Evolutionary conservation across 2,888 invertebrate species (phyloP), one percentile per base, ranked within the genome.

Genomic region (Myathropa florea): DNA sequence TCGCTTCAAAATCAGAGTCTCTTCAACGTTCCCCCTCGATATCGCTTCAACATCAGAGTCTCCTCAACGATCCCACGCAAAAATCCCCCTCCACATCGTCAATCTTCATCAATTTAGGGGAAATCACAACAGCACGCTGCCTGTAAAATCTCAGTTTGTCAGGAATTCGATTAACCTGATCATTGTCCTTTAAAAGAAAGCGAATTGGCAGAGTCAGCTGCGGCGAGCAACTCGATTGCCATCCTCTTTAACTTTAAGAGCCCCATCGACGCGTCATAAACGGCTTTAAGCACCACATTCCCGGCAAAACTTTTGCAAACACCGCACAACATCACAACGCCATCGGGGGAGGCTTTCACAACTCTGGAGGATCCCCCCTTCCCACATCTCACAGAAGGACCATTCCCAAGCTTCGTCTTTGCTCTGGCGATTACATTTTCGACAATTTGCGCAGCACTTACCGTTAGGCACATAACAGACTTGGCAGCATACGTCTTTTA

Each of bases 401-500:
- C 53, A 57, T 73, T 64, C 26, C 36, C 21, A 39, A 65, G 46
- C 21, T 64, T 75, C 64, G 65, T 75, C 57, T 65, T 75, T 57
- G 53, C 75, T 57, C 14, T 12, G 36, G 57, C 65, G 39, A 75
- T 75, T 65, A 75, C 65, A 75, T 75, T 75, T 26, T 64, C 65
- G 75, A 65, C 75, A 75, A 39, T 75, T 75, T 75, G 75, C 39
- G 21, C 36, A 75, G 57, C 57, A 75, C 59, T 75, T 75, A 71
- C 55, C 61, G 65, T 63, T 55, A 39, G 53, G 55, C 55, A 57
- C 53, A 61, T 61, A 61, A 61, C 23, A 55, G 57, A 10, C 46
- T 60, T 55, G 67, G 73, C 21, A 55, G 67, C 67, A 68, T 63
- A 67, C 61, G 68, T 68, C 75, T 68, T 81, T 81, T 75, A 81